Evolutionary conservation across 1,140 invertebrate genomes (phyloP).

Genomic region (Patella vulgata): DNA sequence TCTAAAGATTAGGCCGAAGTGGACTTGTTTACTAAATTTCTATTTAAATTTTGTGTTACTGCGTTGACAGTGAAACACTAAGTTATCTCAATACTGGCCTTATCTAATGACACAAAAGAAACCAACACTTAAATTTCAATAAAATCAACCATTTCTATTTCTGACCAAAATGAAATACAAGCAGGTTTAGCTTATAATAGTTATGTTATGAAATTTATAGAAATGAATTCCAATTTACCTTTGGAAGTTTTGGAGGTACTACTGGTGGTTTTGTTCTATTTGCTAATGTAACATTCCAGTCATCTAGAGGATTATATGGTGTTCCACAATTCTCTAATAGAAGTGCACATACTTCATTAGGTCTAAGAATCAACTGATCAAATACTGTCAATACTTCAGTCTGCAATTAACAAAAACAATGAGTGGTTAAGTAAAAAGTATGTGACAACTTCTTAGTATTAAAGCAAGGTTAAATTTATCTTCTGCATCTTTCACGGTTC

Average conservation of each 20-base stretch:
- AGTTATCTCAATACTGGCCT: too few species aligned
- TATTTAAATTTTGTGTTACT: too few species aligned
- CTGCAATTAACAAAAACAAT: slow-evolving; percentile 21
- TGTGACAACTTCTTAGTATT: background rate
- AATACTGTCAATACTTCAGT: slow-evolving; percentile 46
- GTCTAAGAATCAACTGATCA: slow-evolving; percentile 27
- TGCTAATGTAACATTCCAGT: slow-evolving; percentile 55
- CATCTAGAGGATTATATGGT: slow-evolving; percentile 38
- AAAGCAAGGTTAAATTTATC: background rate
- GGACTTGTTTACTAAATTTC: too few species aligned
- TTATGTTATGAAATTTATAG: background rate
- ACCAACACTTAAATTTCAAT: too few species aligned
- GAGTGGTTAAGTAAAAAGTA: too few species aligned
- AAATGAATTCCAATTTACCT: slow-evolving; percentile 28
- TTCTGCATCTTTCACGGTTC: background rate
- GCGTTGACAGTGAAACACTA: too few species aligned
- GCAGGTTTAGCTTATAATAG: too few species aligned
- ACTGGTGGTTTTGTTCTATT: slow-evolving; percentile 54
- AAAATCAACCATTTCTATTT: too few species aligned
- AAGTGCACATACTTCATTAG: slow-evolving; percentile 50
- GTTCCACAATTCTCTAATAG: slow-evolving; percentile 38
- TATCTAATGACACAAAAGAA: too few species aligned
- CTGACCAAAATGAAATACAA: too few species aligned
- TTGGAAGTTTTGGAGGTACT: slow-evolving; percentile 32
- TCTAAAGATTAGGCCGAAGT: too few species aligned